Evolutionary conservation across 2,888 invertebrate genomes (phyloP), one percentile per base, ranked within the genome.

Genomic region (Acholoe squamosa): DNA sequence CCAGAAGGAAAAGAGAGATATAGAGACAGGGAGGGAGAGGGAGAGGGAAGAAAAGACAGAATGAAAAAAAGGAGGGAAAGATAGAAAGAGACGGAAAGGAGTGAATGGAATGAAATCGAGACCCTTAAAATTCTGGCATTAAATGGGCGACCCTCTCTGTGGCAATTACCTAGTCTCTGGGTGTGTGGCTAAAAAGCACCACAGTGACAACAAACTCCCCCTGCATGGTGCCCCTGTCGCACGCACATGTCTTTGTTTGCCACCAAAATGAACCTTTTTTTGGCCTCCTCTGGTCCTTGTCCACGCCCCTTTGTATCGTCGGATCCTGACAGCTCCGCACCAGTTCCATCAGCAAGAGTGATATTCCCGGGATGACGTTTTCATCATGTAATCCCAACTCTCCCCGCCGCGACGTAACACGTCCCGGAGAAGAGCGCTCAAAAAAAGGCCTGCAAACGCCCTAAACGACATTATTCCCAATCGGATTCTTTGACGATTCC

Each of bases 341-440:
- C 71, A 14, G 0, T 14, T n/a, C 71, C 25, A 14, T 3, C 61
- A 28, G 71, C 28, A 0, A 71, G 71, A 71, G 14, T 71, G 71
- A 71, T 71, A 71, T 71, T 71, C 71, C 71, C 71, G 71, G 3
- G 71, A 71, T 71, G 71, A 28, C 71, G 71, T 71, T 71, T 71
- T 71, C 71, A 71, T 71, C 28, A 71, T 71, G 71, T 28, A 71
- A 71, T 71, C 25, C 71, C 61, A 0, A 61, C 19, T n/a, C 71
- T 16, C 71, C 28, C 22, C 61, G 61, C 61, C n/a, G 61, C 71
- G 28, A 16, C 71, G 71, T 28, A 71, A 71, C 71, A 71, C 25
- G 71, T 71, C 28, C 28, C 28, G 14, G n/a, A 71, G 25, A 71
- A 71, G 14, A 43, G 43, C 43, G 10, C 3, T 10, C 10, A 3